Percentiles rank a stretch among this genome's conserved stretches.
Evolutionary conservation across 2,888 invertebrate species (phyloP).

Genomic region (Timema cristinae): DNA sequence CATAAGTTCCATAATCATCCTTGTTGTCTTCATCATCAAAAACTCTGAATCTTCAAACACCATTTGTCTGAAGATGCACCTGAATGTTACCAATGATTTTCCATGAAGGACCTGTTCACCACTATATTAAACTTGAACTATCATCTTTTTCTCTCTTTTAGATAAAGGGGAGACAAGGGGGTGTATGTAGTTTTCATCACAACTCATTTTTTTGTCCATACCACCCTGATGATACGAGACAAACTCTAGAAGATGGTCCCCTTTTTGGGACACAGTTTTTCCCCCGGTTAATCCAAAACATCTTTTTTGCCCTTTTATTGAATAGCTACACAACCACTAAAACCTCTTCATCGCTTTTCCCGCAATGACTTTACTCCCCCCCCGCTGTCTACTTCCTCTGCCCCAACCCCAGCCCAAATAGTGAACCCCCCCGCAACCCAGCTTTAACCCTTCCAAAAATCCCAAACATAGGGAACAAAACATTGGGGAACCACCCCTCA

Average conservation of each 20-base stretch:
- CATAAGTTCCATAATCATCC: neutral
- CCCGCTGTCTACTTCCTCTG: constrained; percentile 17
- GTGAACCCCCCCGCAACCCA: constrained; percentile 48
- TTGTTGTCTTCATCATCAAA: neutral
- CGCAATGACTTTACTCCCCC: constrained; percentile 26
- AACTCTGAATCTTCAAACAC: neutral
- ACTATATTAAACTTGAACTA: neutral
- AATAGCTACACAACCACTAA: constrained; percentile 12
- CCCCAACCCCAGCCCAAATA: constrained; percentile 35
- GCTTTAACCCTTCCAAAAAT: constrained; percentile 57
- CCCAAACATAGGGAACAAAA: constrained; percentile 43
- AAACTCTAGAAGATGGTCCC: constrained; percentile 13
- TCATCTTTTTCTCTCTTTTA: neutral
- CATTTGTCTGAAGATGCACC: neutral
- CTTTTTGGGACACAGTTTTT: neutral
- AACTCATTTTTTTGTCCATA: constrained; percentile 57
- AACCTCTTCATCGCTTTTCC: constrained; percentile 18
- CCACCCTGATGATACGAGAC: constrained; percentile 49
- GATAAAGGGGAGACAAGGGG: constrained; percentile 40
- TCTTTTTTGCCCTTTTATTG: constrained; percentile 1
- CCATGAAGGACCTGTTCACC: constrained; percentile 15
- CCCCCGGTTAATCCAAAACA: neutral
- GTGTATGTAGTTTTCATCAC: constrained; percentile 53
- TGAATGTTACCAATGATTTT: constrained; percentile 6
- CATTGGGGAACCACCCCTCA: constrained; percentile 42